Percentiles rank a stretch among this genome's conserved stretches.
Evolutionary conservation across 2,113 vertebrate species (phyloP).

Genomic region (Acrocephalus kingi): DNA sequence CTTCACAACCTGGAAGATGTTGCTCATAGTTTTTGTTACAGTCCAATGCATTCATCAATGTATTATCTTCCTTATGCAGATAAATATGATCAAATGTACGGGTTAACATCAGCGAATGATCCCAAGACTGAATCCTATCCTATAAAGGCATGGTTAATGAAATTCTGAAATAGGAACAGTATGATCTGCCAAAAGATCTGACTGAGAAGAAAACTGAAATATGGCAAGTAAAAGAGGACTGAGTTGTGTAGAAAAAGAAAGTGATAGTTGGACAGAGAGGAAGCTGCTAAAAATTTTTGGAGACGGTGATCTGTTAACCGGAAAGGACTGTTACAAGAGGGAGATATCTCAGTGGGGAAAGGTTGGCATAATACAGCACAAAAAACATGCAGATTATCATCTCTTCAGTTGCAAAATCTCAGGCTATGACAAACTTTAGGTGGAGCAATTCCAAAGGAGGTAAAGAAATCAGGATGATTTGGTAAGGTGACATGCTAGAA

Average conservation of each 20-base stretch:
- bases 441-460: not conserved
- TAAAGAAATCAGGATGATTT: not conserved
- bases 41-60: not conserved
- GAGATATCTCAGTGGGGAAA: not conserved
- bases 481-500: not conserved
- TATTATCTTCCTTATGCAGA: not conserved
- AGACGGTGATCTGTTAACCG: not conserved
- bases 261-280: not conserved
- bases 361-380: not conserved
- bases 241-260: not conserved
- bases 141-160: not conserved
- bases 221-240: not conserved
- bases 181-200: not conserved
- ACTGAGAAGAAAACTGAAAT: not conserved
- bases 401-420: not conserved
- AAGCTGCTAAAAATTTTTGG: not conserved
- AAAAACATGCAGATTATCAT: not conserved
- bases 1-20: not conserved
- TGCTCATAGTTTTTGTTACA: not conserved
- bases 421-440: not conserved
- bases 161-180: not conserved
- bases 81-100: not conserved
- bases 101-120: not conserved
- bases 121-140: not conserved
- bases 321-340: not conserved